Evolutionary conservation across 2,797 vertebrate genomes (phyloP), one percentile per base, ranked within the genome.

Genomic region (Eospalax fontanierii): DNA sequence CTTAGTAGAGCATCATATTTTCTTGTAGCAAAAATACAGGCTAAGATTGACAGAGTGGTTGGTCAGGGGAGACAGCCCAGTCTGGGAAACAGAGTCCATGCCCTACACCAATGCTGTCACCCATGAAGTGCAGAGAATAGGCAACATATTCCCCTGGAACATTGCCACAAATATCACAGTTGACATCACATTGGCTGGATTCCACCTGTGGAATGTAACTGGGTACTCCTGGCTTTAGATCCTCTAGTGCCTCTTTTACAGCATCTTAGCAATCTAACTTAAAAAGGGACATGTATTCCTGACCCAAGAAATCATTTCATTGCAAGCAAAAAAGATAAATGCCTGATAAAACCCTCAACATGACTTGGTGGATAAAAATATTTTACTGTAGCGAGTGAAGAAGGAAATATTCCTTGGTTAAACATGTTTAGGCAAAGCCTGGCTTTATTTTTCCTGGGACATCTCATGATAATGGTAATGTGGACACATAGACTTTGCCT

Each of bases 111-210:
- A n/a, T n/a, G n/a, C n/a, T n/a, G n/a, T n/a, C n/a, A n/a, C n/a
- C n/a, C n/a, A 99, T 0, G 99, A 99, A 95, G 98, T 99, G 93
- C 99, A 99, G 97, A 98, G 99, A 96, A 99, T 98, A 96, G 95
- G 98, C 88, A 99, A 99, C 57, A 98, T 99, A 0, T 0, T 99
- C 38, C 99, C 99, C 24, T 89, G 99, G 6, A 99, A 98, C 0
- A 97, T 93, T 1, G 97, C 98, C 46, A 98, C 99, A 86, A 46
- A 98, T 97, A 94, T 99, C 0, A 10, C 26, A 0, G 98, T 80
- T 26, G 99, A 99, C 50, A 98, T 98, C 0, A 97, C 46, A 0
- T 3, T 99, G 68, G 98, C 97, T 0, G 98, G 98, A 3, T 99
- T 98, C 96, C 33, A 96, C 63, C 98, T 99, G 95, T 99, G 99